Percentiles rank a stretch among this genome's conserved stretches.
phyloP scores from a whole-genome alignment of 2,888 invertebrate species.

The Leucozona laternaria region DNA sequence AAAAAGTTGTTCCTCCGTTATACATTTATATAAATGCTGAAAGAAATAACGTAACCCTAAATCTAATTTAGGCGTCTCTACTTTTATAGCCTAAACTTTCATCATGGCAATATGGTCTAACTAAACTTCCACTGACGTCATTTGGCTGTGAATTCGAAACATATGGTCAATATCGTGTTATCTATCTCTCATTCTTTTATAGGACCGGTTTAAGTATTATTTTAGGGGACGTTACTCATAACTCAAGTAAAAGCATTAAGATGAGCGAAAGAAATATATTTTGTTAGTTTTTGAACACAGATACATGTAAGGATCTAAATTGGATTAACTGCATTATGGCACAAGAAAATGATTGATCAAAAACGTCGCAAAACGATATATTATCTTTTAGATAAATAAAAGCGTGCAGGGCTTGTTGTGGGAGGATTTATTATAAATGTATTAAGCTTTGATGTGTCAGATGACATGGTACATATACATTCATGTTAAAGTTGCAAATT shows the following conservation, averaged over 20 bases:
- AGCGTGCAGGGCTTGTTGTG: constrained; percentile 7
- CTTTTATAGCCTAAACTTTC: background rate
- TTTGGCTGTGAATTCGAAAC: constrained; percentile 25
- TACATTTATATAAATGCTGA: background rate
- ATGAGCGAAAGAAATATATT: background rate
- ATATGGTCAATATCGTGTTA: constrained; percentile 50
- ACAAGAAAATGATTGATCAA: constrained; percentile 55
- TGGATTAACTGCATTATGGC: constrained; percentile 53
- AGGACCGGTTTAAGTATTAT: constrained; percentile 6
- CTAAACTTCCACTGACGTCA: constrained; percentile 59
- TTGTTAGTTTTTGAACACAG: constrained; percentile 16
- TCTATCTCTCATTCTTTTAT: background rate
- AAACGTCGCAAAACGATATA: constrained; percentile 35
- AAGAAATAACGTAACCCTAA: background rate
- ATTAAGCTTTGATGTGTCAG: constrained; percentile 21
- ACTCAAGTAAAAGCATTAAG: background rate
- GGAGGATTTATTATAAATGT: constrained; percentile 41
- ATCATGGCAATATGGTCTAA: constrained; percentile 37
- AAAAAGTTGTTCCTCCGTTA: background rate
- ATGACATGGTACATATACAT: constrained; percentile 5
- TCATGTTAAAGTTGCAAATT: constrained; percentile 12
- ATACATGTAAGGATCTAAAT: constrained; percentile 25
- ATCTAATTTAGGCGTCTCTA: constrained; percentile 5
- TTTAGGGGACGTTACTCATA: background rate
- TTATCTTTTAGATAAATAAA: constrained; percentile 38